Evolutionary conservation across 2,888 invertebrate genomes (phyloP).

Genomic region (Lochmaea capreae): DNA sequence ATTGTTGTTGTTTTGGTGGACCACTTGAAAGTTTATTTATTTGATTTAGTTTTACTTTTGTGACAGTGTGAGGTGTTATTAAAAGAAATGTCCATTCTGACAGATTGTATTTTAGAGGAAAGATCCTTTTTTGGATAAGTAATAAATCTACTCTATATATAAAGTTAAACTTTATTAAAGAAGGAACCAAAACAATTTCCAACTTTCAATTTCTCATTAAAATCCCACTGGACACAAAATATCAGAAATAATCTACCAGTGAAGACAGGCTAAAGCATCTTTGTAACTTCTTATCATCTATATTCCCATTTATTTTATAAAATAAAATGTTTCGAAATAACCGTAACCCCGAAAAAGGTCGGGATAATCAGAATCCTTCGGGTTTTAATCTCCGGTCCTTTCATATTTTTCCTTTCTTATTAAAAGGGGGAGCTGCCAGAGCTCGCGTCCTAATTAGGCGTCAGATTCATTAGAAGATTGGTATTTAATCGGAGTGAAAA

Average conservation of each 20-base stretch:
- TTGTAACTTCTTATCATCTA: slow-evolving; percentile 12
- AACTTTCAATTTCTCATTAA: background rate
- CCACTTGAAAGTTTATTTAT: too few species aligned
- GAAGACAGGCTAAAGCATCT: slow-evolving; percentile 1
- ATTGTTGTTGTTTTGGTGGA: too few species aligned
- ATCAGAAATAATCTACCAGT: slow-evolving; percentile 11
- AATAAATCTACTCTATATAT: too few species aligned
- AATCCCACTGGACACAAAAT: background rate
- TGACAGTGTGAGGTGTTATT: too few species aligned
- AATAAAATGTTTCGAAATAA: slow-evolving; percentile 24
- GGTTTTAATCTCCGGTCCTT: slow-evolving; percentile 39
- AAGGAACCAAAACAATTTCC: too few species aligned
- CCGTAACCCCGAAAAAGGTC: slow-evolving; percentile 18
- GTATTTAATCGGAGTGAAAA: slow-evolving; percentile 34
- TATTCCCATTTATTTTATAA: slow-evolving; percentile 25
- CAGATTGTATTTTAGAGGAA: too few species aligned
- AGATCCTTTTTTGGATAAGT: too few species aligned
- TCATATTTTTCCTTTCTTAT: slow-evolving; percentile 35
- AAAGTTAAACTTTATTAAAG: too few species aligned
- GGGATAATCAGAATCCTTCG: slow-evolving; percentile 29
- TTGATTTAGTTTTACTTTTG: too few species aligned
- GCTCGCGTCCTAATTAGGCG: slow-evolving; percentile 33
- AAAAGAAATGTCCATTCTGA: too few species aligned
- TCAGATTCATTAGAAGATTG: slow-evolving; percentile 39
- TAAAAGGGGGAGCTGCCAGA: slow-evolving; percentile 24